Evolutionary conservation across 2,888 invertebrate species (phyloP).

Genomic region (Meteorus colon): DNA sequence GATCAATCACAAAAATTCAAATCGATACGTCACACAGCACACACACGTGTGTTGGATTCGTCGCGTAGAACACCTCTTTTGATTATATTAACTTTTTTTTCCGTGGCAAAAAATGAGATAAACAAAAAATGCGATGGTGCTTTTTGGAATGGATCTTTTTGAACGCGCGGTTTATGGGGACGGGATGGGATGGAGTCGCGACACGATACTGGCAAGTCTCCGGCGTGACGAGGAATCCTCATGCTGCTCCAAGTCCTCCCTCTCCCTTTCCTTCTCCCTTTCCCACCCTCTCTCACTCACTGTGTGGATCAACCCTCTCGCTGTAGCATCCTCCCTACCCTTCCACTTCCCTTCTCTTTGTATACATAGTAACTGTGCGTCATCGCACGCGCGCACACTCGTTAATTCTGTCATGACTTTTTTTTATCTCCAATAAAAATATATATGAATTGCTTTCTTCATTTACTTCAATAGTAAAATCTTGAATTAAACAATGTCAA

Average conservation of each 20-base stretch:
- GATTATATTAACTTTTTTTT: not conserved
- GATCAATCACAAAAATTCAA: not conserved
- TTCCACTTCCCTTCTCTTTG: constrained; percentile 35
- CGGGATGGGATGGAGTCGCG: constrained; percentile 68
- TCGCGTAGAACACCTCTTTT: not conserved
- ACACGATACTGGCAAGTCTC: constrained; percentile 69
- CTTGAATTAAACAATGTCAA: no score
- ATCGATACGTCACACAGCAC: constrained; percentile 2
- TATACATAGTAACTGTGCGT: constrained; percentile 28
- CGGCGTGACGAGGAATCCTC: constrained; percentile 68
- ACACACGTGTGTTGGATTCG: not conserved
- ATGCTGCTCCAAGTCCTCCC: constrained; percentile 61
- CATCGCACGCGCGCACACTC: constrained; percentile 35
- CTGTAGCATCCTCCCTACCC: constrained; percentile 30
- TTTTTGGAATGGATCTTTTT: not conserved
- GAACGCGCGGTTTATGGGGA: constrained; percentile 49
- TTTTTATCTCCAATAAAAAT: constrained; percentile 26
- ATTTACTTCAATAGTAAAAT: not conserved
- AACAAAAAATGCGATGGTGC: constrained; percentile 27
- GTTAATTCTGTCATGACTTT: not conserved
- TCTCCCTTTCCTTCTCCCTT: constrained; percentile 54
- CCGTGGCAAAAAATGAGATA: not conserved
- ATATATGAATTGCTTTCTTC: constrained; percentile 6
- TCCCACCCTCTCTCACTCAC: constrained; percentile 25
- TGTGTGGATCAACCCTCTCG: constrained; percentile 37